These are phyloP conservation scores for Antedon mediterranea DNA, from an alignment of 53 echinoderm and acorn worm genomes.

Conservation along the genomic window DNA sequence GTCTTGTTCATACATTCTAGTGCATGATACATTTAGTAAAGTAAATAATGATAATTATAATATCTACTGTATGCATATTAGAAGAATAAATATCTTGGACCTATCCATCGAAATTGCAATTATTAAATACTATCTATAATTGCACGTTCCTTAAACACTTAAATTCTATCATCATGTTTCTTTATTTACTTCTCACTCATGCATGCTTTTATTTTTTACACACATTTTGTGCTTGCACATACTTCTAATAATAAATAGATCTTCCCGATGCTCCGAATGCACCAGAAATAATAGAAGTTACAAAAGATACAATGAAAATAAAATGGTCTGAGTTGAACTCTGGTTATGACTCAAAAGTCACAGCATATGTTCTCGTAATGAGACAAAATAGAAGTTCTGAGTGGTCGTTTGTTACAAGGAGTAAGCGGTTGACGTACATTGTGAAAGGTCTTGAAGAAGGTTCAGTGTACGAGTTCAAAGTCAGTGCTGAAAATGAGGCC, in stretches of 20 bases:
- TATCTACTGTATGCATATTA: too few relatives aligned
- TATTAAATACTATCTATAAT: too few relatives aligned
- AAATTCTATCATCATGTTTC: too few relatives aligned
- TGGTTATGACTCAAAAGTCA: not conserved
- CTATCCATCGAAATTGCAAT: too few relatives aligned
- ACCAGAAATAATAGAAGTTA: not conserved
- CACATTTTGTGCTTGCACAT: not conserved
- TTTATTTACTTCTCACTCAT: too few relatives aligned
- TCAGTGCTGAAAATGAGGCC: constrained; percentile 7
- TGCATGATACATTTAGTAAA: too few relatives aligned
- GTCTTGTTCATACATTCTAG: too few relatives aligned
- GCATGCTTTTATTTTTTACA: too few relatives aligned
- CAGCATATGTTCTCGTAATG: not conserved
- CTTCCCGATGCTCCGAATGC: not conserved
- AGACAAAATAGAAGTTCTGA: not conserved
- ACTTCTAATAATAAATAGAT: not conserved
- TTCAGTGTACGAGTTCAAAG: constrained; percentile 2
- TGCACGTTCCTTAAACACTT: too few relatives aligned
- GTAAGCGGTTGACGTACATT: not conserved
- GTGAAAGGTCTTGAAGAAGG: constrained; percentile 1
- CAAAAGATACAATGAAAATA: not conserved
- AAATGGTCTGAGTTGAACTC: not conserved
- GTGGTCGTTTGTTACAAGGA: constrained; percentile 1
- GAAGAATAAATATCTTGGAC: too few relatives aligned
- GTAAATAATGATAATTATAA: too few relatives aligned